These are phyloP conservation scores for Sinosuthora webbiana DNA, from an alignment of 2,113 vertebrate species.

Conservation along the genomic window DNA sequence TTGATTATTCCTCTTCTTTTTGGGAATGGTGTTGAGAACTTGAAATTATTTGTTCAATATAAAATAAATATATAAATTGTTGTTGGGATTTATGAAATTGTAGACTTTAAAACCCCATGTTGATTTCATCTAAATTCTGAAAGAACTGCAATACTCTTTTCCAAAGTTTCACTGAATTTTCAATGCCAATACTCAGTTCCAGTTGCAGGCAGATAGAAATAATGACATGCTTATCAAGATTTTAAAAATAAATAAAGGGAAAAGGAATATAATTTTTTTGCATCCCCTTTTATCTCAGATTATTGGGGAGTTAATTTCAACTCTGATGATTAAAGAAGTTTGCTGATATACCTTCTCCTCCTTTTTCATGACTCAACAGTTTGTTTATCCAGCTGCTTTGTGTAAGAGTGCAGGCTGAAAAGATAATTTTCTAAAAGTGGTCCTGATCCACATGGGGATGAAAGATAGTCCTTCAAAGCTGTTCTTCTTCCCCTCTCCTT, in stretches of 20 bases:
- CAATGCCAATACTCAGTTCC: neutral
- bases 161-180: neutral
- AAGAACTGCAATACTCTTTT: neutral
- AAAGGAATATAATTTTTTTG: fast-evolving
- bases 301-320: neutral
- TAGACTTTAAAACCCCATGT: fast-evolving
- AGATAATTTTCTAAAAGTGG: neutral
- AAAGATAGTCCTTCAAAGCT: neutral
- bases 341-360: neutral
- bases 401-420: neutral
- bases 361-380: neutral
- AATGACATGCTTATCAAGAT: neutral
- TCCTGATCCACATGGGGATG: neutral
- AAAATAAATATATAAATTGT: neutral
- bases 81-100: neutral
- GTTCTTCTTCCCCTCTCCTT: fast-evolving
- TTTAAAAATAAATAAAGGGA: neutral
- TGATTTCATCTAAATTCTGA: neutral
- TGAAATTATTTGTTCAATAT: neutral
- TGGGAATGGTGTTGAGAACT: neutral
- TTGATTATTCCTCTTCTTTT: neutral
- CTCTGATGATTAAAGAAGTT: neutral
- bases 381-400: neutral
- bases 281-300: neutral
- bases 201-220: neutral